Conservation (phyloP, 2,113 vertebrate genomes). For the Macroglossus sobrinus region DNA sequence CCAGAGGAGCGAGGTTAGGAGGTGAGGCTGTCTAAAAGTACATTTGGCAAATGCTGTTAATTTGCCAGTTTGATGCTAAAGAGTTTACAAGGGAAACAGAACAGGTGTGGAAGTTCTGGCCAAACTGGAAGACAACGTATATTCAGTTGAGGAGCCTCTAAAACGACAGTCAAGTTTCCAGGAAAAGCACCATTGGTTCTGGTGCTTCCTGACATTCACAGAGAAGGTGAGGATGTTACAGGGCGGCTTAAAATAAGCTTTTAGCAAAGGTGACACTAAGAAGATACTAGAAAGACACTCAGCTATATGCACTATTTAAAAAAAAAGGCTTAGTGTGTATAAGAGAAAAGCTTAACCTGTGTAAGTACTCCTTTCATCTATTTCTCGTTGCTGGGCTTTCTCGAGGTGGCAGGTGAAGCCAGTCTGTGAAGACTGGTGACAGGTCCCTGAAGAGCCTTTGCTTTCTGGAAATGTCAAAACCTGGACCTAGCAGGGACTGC, state of each 20-base stretch:
- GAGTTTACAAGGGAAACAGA: neutral
- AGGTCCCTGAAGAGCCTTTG: neutral
- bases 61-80: neutral
- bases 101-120: neutral
- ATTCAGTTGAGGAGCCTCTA: neutral
- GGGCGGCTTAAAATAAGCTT: neutral
- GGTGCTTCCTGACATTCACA: neutral
- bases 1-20: neutral
- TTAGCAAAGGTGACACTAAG: neutral
- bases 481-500: neutral
- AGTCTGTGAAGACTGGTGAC: neutral
- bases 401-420: neutral
- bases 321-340: neutral
- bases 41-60: neutral
- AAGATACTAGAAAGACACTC: neutral
- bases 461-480: neutral
- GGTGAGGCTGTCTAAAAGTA: neutral
- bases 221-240: neutral
- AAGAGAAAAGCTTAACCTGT: neutral
- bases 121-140: neutral
- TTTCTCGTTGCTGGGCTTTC: neutral
- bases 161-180: neutral
- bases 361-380: too few species aligned
- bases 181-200: neutral
- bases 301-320: neutral